Percentiles rank a stretch among this genome's conserved stretches.
Evolutionary conservation across 1,140 invertebrate genomes (phyloP).

Genomic region (Limonius californicus): DNA sequence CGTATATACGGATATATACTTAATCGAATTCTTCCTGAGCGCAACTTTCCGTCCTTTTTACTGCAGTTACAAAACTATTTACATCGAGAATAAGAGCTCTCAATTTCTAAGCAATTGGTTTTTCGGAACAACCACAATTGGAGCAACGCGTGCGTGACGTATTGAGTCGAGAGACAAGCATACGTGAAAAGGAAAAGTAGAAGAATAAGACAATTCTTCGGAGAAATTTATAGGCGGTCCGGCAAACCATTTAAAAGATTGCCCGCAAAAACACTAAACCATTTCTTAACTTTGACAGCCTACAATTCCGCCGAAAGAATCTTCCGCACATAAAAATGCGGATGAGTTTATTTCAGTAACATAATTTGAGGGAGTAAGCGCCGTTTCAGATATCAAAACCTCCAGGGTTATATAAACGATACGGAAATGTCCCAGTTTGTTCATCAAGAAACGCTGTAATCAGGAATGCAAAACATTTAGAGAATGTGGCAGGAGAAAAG

Average conservation of each 20-base stretch:
- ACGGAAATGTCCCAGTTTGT: neutral
- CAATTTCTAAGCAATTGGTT: slow-evolving; percentile 17
- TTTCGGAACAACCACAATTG: slow-evolving; percentile 14
- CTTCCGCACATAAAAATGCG: neutral
- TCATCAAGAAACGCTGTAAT: neutral
- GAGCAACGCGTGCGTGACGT: slow-evolving; percentile 4
- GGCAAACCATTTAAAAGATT: slow-evolving; percentile 6
- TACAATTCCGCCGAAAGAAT: neutral
- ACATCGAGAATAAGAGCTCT: slow-evolving; percentile 15
- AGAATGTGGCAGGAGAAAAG: neutral
- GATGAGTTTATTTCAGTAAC: neutral
- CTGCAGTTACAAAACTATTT: slow-evolving; percentile 16
- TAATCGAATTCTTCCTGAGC: neutral
- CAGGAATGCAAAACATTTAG: neutral
- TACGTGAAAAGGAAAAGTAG: slow-evolving; percentile 16
- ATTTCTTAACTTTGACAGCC: neutral
- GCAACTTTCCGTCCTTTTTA: slow-evolving; percentile 6
- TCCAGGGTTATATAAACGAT: neutral
- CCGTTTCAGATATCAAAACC: too few relatives aligned
- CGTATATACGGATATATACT: neutral
- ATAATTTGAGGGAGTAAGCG: neutral
- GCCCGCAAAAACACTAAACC: neutral
- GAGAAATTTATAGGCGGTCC: neutral
- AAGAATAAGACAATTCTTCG: slow-evolving; percentile 6
- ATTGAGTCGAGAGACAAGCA: slow-evolving; percentile 5